Percentiles rank a stretch among this genome's conserved stretches.
Conservation (phyloP, 2,888 invertebrate genomes). For the Thecophora atra region DNA sequence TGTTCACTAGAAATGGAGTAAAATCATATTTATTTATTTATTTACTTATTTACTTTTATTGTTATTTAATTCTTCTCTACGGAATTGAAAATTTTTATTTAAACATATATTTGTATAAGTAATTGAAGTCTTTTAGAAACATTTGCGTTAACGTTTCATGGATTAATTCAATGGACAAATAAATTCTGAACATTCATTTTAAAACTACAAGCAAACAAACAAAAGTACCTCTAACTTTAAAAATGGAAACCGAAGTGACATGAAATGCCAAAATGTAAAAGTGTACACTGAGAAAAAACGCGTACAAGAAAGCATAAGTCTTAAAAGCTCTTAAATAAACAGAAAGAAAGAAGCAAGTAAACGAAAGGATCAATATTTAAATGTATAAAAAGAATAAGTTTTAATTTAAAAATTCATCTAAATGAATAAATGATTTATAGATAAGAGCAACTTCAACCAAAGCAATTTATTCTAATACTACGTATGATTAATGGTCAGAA, state of each 20-base stretch:
- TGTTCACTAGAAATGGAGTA: no score
- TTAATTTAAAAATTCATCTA: not conserved
- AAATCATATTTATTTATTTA: not conserved
- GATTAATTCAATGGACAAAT: no score
- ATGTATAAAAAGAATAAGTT: not conserved
- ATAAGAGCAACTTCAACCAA: not conserved
- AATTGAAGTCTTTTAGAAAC: no score
- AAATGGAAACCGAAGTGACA: conserved; percentile 22
- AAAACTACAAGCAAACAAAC: conserved; percentile 20
- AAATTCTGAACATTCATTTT: not conserved
- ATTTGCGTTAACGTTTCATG: no score
- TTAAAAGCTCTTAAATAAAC: not conserved
- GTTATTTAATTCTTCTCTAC: not conserved
- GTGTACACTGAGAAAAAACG: not conserved
- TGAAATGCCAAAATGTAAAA: conserved; percentile 21
- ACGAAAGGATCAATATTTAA: not conserved
- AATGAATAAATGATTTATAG: not conserved
- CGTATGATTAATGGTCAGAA: no score
- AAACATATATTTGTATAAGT: no score
- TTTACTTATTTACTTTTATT: no score
- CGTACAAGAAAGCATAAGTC: conserved; percentile 8
- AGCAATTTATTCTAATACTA: conserved; percentile 14
- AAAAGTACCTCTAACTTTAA: conserved; percentile 35
- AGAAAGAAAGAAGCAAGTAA: not conserved
- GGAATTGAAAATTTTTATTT: no score